Conservation (phyloP, 1,140 invertebrate species). For the Drosophila orosa region DNA sequence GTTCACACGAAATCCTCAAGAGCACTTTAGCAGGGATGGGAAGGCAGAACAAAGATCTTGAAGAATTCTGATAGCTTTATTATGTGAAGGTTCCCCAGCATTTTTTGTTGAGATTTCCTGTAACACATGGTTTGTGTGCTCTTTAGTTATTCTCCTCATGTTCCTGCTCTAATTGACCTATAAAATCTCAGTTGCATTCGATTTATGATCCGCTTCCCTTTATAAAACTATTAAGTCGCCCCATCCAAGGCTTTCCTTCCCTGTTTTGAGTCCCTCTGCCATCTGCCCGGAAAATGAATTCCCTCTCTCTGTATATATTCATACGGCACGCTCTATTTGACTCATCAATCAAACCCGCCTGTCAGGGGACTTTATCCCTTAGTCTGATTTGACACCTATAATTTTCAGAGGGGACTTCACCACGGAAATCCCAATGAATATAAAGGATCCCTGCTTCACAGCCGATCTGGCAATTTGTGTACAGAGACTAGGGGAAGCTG, state of each 20-base stretch:
- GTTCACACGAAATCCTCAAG: conserved; percentile 4
- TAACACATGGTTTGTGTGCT: neutral
- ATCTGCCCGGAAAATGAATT: conserved; percentile 43
- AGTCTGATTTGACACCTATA: conserved; percentile 65
- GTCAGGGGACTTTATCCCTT: conserved; percentile 49
- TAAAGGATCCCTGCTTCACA: conserved; percentile 53
- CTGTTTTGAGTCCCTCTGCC: conserved; percentile 5
- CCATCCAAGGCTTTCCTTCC: neutral
- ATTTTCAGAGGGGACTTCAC: conserved; percentile 1
- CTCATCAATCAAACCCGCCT: conserved; percentile 68
- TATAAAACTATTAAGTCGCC: conserved; percentile 56
- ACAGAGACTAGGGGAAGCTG: neutral
- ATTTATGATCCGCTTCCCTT: conserved; percentile 56
- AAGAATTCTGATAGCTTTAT: conserved; percentile 4
- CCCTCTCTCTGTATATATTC: conserved; percentile 50
- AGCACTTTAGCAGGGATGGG: neutral
- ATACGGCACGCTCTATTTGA: conserved; percentile 74
- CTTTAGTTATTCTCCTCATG: neutral
- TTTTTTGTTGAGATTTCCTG: conserved; percentile 1
- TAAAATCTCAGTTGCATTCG: conserved; percentile 30
- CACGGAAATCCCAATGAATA: conserved; percentile 50
- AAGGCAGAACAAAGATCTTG: neutral
- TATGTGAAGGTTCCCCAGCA: neutral
- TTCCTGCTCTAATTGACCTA: conserved; percentile 47
- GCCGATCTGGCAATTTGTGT: conserved; percentile 50